phyloP scores from a whole-genome alignment of 2,113 vertebrate genomes.

The Shinisaurus crocodilurus region DNA sequence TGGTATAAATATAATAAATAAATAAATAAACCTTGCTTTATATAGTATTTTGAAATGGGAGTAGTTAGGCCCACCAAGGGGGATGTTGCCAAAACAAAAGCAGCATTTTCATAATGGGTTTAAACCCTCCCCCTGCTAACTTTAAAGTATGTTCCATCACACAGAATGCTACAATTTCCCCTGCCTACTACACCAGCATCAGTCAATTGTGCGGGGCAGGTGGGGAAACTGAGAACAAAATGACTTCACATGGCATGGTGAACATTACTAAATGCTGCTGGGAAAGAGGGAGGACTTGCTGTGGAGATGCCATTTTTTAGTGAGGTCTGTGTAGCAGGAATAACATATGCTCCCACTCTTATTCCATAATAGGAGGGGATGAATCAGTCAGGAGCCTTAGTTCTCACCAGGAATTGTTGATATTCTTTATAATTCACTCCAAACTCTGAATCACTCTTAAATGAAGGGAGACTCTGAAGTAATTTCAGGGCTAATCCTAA shows the following conservation, averaged over 20 bases:
- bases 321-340: too few species aligned
- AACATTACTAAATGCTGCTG: not conserved
- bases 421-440: not conserved
- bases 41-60: not conserved
- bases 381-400: not conserved
- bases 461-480: not conserved
- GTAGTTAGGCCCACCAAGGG: too few species aligned
- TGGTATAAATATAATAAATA: too few species aligned
- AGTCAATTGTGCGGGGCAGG: too few species aligned
- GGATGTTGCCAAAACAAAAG: not conserved
- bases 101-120: too few species aligned
- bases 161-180: not conserved
- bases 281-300: too few species aligned
- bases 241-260: not conserved
- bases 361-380: not conserved
- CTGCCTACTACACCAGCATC: too few species aligned
- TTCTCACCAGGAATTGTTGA: not conserved
- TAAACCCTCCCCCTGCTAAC: too few species aligned
- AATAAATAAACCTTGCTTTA: not conserved
- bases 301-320: not conserved
- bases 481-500: not conserved
- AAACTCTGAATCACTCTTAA: not conserved
- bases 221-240: too few species aligned
- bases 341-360: not conserved
- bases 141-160: not conserved